These are phyloP conservation scores for Schizothorax lantsangensis DNA, from an alignment of 2,797 vertebrate genomes.

Conservation along the genomic window DNA sequence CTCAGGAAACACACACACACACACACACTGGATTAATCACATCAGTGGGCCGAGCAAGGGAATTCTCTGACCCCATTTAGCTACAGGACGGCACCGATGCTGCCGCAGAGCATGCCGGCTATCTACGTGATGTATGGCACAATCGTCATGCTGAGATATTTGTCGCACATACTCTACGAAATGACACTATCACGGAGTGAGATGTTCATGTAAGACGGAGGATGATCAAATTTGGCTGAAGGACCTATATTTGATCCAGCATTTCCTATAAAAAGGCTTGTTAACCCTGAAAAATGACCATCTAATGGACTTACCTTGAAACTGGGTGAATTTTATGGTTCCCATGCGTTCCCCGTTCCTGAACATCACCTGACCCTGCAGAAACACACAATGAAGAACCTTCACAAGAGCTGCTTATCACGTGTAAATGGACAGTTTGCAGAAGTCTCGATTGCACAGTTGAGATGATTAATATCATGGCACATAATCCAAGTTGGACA, in stretches of 20 bases:
- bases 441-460: conserved; percentile 9
- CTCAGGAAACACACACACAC: conserved; percentile 41
- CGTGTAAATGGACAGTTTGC: neutral
- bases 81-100: conserved; percentile 8
- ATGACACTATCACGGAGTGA: neutral
- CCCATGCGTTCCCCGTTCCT: conserved; percentile 99
- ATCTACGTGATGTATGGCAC: conserved; percentile 20
- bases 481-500: conserved; percentile 23
- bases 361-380: conserved; percentile 98
- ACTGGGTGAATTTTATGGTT: conserved; percentile 98
- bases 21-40: conserved; percentile 55
- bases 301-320: conserved; percentile 87
- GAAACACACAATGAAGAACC: conserved; percentile 31
- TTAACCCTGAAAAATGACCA: conserved; percentile 33
- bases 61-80: conserved; percentile 53
- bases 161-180: neutral
- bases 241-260: neutral
- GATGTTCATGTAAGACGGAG: neutral
- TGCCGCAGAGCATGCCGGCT: neutral
- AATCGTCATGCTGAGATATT: neutral
- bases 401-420: conserved; percentile 31
- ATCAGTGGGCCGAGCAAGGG: conserved; percentile 30
- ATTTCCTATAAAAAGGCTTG: conserved; percentile 33
- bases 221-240: conserved; percentile 19
- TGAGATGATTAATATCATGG: conserved; percentile 28